Evolutionary conservation across 2,113 vertebrate genomes (phyloP), one percentile per base, ranked within the genome.

Genomic region (Plecturocebus donacophilus): DNA sequence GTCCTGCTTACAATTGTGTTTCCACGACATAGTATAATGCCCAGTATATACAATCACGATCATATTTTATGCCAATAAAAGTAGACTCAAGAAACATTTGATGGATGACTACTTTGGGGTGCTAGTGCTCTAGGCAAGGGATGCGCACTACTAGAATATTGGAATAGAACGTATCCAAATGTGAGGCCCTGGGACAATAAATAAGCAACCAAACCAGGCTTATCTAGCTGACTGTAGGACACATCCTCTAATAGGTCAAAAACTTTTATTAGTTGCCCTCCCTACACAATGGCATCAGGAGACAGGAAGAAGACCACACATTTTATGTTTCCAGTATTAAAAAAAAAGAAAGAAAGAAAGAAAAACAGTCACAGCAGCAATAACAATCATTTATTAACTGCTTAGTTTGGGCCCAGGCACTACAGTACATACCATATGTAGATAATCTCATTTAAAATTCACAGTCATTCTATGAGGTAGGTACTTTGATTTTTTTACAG

Each of bases 381-480:
- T 89, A 94, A 40, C 32, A 94, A 80, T 85, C 47, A 94, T 92
- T 92, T 75, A 71, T 82, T 95, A 92, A 85, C 27, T 66, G 13
- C 25, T 38, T 52, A 87, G 32, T 79, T 94, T 90, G 47, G 64
- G 25, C 3, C 20, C n/a, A 89, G 58, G 58, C 6, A 91, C 20
- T 61, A 9, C 64, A 85, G 49, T 82, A 91, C 7, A 85, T 87
- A 89, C 25, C 70, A 32, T 87, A 27, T 21, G 2, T 87, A 38
- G 21, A 93, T 87, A 86, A 90, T 75, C 35, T 75, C 14, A 79
- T 89, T 97, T 90, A 90, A 91, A 94, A 90, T 91, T 85, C 58
- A 88, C 14, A 91, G 16, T 90, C 88, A 82, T 89, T 91, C 61
- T 87, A 73, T 49, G 54, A 92, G 4, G 3, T 85, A 84, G 21